These are phyloP conservation scores for Cyanistes caeruleus DNA, from an alignment of 2,113 vertebrate genomes.

Conservation along the genomic window DNA sequence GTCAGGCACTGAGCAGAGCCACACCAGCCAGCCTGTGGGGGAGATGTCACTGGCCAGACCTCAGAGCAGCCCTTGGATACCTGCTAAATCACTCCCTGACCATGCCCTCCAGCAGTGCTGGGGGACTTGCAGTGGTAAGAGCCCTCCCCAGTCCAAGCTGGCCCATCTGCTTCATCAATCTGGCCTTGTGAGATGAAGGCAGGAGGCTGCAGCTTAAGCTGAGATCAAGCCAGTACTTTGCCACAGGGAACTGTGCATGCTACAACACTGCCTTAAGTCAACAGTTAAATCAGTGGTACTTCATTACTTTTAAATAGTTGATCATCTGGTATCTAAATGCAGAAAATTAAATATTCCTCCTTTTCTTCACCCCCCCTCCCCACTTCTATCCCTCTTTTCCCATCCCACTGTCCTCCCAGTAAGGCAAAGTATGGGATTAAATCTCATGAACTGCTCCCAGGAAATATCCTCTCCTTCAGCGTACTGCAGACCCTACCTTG, in stretches of 20 bases:
- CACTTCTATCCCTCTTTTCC: not conserved
- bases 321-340: not conserved
- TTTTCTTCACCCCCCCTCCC: not conserved
- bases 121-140: not conserved
- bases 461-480: not conserved
- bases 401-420: not conserved
- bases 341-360: not conserved
- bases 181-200: not conserved
- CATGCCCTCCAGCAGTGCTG: not conserved
- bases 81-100: not conserved
- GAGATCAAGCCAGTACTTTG: not conserved
- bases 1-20: not conserved
- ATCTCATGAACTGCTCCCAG: not conserved
- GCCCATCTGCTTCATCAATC: not conserved
- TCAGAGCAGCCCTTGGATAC: not conserved
- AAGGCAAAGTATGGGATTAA: not conserved
- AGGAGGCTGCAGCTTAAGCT: not conserved
- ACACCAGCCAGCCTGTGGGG: not conserved
- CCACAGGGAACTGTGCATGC: not conserved
- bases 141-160: not conserved
- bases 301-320: not conserved
- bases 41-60: not conserved
- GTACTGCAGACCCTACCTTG: conserved; percentile 81
- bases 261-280: not conserved
- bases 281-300: not conserved